phyloP scores from a whole-genome alignment of 2,888 invertebrate genomes.

The Nematopogon swammerdamellus region DNA sequence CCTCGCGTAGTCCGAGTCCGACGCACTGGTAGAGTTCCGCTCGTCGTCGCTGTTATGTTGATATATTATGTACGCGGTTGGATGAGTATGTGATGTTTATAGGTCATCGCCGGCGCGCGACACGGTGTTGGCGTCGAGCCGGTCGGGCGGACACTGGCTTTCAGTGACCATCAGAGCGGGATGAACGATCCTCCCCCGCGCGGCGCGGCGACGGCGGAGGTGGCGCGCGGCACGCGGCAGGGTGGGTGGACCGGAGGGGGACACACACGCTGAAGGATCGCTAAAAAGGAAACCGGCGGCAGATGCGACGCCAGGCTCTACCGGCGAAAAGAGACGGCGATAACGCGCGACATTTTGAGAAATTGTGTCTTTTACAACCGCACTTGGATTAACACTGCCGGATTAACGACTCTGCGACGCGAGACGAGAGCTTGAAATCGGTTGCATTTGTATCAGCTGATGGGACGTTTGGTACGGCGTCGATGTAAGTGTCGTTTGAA shows the following conservation, averaged over 20 bases:
- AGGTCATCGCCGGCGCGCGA: constrained; percentile 25
- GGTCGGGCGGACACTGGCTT: constrained; percentile 51
- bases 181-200: constrained; percentile 32
- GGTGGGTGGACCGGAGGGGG: constrained; percentile 37
- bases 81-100: not conserved
- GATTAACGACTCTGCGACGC: too few relatives aligned
- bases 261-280: constrained; percentile 50
- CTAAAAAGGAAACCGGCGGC: constrained; percentile 43
- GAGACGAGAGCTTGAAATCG: not conserved
- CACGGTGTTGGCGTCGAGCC: constrained; percentile 33
- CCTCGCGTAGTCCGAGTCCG: not conserved
- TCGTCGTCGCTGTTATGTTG: not conserved
- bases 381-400: too few relatives aligned
- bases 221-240: too few relatives aligned
- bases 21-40: not conserved
- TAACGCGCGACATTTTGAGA: constrained; percentile 55
- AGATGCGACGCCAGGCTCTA: constrained; percentile 47
- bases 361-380: constrained; percentile 51
- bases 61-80: constrained; percentile 1
- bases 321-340: constrained; percentile 55
- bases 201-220: not conserved
- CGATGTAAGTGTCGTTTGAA: not conserved
- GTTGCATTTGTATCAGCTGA: not conserved
- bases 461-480: not conserved
- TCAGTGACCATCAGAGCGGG: constrained; percentile 36